A percentile compares a stretch with the other conserved stretches of the same genome.
phyloP scores from a whole-genome alignment of 1,140 invertebrate species.

The Agrilus planipennis region DNA sequence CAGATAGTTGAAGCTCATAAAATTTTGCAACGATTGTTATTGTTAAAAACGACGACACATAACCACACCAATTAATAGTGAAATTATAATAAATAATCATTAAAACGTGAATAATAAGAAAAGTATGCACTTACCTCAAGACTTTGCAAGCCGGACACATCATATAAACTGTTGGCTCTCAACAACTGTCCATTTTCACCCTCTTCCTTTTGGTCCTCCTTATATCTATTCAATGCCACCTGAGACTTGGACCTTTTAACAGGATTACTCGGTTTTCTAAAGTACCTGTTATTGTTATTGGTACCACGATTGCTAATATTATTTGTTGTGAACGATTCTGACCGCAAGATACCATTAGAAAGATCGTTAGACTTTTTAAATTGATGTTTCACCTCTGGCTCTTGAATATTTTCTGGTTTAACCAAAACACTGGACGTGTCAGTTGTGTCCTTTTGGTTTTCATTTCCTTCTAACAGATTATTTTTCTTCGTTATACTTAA shows the following conservation, averaged over 20 bases:
- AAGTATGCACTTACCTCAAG: slow-evolving; percentile 29
- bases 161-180: slow-evolving; percentile 28
- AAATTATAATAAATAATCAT: background rate
- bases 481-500: background rate
- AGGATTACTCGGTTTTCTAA: slow-evolving; percentile 20
- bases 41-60: background rate
- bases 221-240: slow-evolving; percentile 23
- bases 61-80: too few relatives aligned
- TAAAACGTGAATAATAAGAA: slow-evolving; percentile 4
- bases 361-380: background rate
- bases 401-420: slow-evolving; percentile 8
- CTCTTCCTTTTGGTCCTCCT: slow-evolving; percentile 14
- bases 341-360: slow-evolving; percentile 14
- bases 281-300: slow-evolving; percentile 12
- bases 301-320: background rate
- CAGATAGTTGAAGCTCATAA: background rate
- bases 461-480: background rate
- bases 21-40: background rate
- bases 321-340: slow-evolving; percentile 28
- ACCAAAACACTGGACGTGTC: background rate
- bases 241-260: slow-evolving; percentile 33
- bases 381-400: slow-evolving; percentile 6
- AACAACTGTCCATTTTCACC: slow-evolving; percentile 4
- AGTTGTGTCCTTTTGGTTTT: background rate
- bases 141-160: slow-evolving; percentile 33